Conservation (phyloP, 2,797 vertebrate genomes). For the Salmo trutta region DNA sequence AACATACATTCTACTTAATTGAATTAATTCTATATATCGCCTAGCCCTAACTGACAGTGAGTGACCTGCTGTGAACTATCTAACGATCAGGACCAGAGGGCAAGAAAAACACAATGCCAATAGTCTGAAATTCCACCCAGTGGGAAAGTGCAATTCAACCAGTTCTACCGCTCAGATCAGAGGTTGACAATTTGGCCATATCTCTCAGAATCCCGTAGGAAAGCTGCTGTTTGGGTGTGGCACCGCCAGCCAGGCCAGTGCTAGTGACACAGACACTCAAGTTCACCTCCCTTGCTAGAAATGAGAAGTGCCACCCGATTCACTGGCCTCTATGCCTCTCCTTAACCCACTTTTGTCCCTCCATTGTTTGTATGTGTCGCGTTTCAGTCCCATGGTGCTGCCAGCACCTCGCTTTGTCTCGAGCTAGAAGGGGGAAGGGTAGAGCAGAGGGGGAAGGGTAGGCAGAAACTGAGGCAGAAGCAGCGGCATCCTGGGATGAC, state of each 20-base stretch:
- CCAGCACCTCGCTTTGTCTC: slow-evolving; percentile 21
- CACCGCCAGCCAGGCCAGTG: background rate
- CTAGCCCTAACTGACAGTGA: too few relatives aligned
- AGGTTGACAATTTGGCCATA: background rate
- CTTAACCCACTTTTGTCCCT: slow-evolving; percentile 20
- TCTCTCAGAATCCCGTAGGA: background rate
- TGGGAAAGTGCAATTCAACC: background rate
- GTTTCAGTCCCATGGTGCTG: slow-evolving; percentile 16
- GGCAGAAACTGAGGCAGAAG: slow-evolving; percentile 8
- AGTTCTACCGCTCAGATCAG: background rate
- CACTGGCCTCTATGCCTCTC: too few relatives aligned
- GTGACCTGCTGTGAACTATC: too few relatives aligned
- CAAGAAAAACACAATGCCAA: too few relatives aligned
- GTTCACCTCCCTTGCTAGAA: too few relatives aligned
- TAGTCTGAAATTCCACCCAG: background rate
- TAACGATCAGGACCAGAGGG: background rate
- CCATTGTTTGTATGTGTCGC: slow-evolving; percentile 34
- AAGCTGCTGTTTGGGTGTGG: background rate
- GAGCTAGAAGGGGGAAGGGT: slow-evolving; percentile 18
- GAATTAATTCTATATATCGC: too few relatives aligned
- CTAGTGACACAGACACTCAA: background rate
- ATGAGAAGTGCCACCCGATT: too few relatives aligned
- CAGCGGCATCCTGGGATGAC: background rate
- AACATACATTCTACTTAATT: too few relatives aligned
- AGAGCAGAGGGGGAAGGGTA: slow-evolving; percentile 12